These are phyloP conservation scores for Caenorhabditis remanei DNA, from an alignment of 1,140 invertebrate genomes.

Conservation along the genomic window DNA sequence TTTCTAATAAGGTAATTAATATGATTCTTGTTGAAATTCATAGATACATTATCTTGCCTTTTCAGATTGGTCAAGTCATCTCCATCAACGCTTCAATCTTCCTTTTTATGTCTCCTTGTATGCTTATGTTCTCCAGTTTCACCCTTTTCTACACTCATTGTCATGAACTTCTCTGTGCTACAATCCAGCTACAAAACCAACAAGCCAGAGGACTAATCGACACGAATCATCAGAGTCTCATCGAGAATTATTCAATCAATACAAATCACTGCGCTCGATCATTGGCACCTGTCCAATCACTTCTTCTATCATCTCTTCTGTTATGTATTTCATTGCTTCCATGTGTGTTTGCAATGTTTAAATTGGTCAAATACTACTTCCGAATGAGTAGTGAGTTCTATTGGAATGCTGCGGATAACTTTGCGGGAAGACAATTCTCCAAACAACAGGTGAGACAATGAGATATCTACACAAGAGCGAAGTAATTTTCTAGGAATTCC, in stretches of 20 bases:
- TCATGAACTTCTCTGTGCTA: conserved; percentile 34
- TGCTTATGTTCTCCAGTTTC: conserved; percentile 15
- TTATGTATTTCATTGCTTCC: conserved; percentile 26
- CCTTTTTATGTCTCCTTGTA: conserved; percentile 2
- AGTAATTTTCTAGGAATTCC: conserved; percentile 9
- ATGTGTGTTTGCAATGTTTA: conserved; percentile 14
- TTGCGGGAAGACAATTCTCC: conserved; percentile 6
- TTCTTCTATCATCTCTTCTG: conserved; percentile 10
- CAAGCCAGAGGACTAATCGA: conserved; percentile 20
- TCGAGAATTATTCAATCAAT: conserved; percentile 38
- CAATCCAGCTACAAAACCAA: conserved; percentile 30
- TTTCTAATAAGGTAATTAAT: conserved; percentile 20
- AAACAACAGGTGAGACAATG: conserved; percentile 10
- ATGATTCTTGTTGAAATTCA: neutral
- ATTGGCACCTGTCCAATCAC: conserved; percentile 20
- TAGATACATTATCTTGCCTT: neutral
- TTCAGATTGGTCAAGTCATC: conserved; percentile 27
- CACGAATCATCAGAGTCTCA: conserved; percentile 29
- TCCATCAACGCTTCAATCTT: conserved; percentile 28
- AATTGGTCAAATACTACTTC: conserved; percentile 34
- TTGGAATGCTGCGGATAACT: conserved; percentile 36
- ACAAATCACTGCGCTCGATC: conserved; percentile 27
- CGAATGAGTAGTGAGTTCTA: conserved; percentile 46
- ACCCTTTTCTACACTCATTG: conserved; percentile 46
- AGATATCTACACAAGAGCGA: neutral